Percentiles rank a stretch among this genome's conserved stretches.
Conservation (phyloP, 2,888 invertebrate genomes). For the Petrolisthes cinctipes region DNA sequence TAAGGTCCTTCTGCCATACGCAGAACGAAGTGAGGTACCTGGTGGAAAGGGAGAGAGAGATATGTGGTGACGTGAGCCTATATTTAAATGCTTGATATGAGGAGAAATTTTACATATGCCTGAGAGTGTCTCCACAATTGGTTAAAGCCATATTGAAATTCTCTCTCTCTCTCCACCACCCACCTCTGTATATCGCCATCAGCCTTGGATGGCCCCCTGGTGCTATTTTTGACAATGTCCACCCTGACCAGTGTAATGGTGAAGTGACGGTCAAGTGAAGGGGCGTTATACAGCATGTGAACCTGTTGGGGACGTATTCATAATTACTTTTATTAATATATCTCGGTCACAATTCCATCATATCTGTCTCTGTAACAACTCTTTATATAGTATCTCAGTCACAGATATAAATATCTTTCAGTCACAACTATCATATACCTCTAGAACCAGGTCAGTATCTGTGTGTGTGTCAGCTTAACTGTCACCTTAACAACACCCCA, state of each 20-base stretch:
- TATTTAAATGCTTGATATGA: not conserved
- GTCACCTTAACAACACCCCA: too few relatives aligned
- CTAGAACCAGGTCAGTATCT: too few relatives aligned
- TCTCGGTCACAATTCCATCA: too few relatives aligned
- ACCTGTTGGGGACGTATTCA: slow-evolving; percentile 66
- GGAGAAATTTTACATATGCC: too few relatives aligned
- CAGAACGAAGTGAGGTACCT: slow-evolving; percentile 69
- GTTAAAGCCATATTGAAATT: not conserved
- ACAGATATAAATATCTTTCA: too few relatives aligned
- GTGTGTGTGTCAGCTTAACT: not conserved
- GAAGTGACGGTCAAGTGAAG: slow-evolving; percentile 67
- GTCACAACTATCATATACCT: too few relatives aligned
- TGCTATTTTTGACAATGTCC: slow-evolving; percentile 67
- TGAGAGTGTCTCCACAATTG: too few relatives aligned
- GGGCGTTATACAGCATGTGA: slow-evolving; percentile 68
- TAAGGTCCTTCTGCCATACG: slow-evolving; percentile 68
- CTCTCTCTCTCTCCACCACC: not conserved
- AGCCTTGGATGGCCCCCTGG: slow-evolving; percentile 66
- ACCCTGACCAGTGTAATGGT: slow-evolving; percentile 68
- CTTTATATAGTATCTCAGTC: too few relatives aligned
- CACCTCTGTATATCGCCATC: slow-evolving; percentile 69
- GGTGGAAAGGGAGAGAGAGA: not conserved
- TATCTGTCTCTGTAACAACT: too few relatives aligned
- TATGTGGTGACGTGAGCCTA: not conserved
- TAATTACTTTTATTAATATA: too few relatives aligned